These are phyloP conservation scores for Gymnosoma rotundatum DNA, from an alignment of 2,888 invertebrate species.

Conservation along the genomic window DNA sequence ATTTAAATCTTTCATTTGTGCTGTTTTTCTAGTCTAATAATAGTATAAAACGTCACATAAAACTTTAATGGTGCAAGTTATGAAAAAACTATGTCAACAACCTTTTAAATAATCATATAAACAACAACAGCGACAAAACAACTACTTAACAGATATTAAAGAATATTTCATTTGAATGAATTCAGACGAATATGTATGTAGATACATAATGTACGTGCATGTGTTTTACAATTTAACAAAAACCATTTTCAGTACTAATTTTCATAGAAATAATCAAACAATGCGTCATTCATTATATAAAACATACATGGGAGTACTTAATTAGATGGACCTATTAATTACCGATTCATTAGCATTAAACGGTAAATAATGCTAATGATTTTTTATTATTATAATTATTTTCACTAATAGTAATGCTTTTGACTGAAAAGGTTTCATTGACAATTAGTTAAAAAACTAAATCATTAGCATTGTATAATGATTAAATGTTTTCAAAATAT, in stretches of 20 bases:
- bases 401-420: too few species aligned
- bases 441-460: too few species aligned
- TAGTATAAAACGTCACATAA: background rate
- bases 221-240: background rate
- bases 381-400: too few species aligned
- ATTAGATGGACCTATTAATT: too few species aligned
- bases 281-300: background rate
- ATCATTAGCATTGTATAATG: too few species aligned
- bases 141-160: background rate
- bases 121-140: background rate
- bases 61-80: background rate
- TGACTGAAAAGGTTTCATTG: too few species aligned
- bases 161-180: background rate
- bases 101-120: slow-evolving; percentile 23
- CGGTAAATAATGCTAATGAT: too few species aligned
- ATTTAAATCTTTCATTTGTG: background rate
- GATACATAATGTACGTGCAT: background rate
- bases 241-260: background rate
- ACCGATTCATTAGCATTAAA: too few species aligned
- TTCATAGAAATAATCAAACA: slow-evolving; percentile 5
- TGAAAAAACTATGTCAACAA: slow-evolving; percentile 48
- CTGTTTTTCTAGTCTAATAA: background rate
- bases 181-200: background rate
- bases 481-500: too few species aligned
- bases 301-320: too few species aligned